Conservation (phyloP, 2,888 invertebrate genomes). For the Melipona bicolor region DNA sequence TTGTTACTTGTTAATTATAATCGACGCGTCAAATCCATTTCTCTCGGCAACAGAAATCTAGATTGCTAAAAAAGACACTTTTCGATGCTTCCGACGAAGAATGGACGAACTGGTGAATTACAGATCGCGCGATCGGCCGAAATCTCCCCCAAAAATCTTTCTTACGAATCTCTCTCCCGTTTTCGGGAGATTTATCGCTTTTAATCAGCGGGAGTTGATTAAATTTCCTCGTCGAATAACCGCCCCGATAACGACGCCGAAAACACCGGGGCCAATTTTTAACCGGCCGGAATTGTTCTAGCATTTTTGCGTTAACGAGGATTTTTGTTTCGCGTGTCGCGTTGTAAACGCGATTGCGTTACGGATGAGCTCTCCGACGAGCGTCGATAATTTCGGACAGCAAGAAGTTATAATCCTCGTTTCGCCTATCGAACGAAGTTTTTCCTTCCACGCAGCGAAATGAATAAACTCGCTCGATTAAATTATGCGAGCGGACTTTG, state of each 20-base stretch:
- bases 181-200: background rate
- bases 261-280: background rate
- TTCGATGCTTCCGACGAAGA: no score
- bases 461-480: constrained; percentile 19
- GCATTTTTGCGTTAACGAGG: constrained; percentile 28
- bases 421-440: constrained; percentile 16
- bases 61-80: background rate
- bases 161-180: background rate
- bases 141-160: background rate
- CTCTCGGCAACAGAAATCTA: background rate
- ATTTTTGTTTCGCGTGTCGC: background rate
- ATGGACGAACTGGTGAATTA: background rate
- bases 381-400: constrained; percentile 29
- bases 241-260: background rate
- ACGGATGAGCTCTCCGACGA: constrained; percentile 10
- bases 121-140: background rate
- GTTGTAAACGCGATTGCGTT: constrained; percentile 21
- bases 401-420: constrained; percentile 17
- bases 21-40: background rate
- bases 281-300: background rate
- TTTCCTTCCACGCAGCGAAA: background rate
- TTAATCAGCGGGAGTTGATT: background rate
- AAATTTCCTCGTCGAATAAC: background rate
- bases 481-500: background rate
- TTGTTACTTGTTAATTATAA: no score